Evolutionary conservation across 1,140 invertebrate genomes (phyloP).

Genomic region (Drosophila tsacasi): DNA sequence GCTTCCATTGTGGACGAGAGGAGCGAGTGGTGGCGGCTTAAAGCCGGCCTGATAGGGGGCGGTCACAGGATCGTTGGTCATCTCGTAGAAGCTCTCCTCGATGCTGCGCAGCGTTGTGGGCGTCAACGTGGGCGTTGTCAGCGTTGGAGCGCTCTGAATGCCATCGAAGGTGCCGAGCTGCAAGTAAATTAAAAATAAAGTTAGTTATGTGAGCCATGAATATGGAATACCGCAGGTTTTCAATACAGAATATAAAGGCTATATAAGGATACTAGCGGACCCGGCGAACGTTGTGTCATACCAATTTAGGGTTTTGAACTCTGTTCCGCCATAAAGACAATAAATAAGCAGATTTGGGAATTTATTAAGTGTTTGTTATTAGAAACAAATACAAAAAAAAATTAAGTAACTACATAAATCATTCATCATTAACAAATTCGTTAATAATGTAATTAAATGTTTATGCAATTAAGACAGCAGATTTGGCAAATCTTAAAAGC

Average conservation of each 20-base stretch:
- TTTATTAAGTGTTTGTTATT: too few relatives aligned
- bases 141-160: conserved; percentile 91
- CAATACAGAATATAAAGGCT: neutral
- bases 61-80: conserved; percentile 88
- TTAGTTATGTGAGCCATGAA: neutral
- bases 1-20: conserved; percentile 25
- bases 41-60: conserved; percentile 95
- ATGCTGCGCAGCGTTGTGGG: conserved; percentile 96
- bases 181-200: conserved; percentile 72
- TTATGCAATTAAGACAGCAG: too few relatives aligned
- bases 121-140: conserved; percentile 96
- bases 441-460: too few relatives aligned
- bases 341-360: too few relatives aligned
- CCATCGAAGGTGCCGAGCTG: conserved; percentile 93
- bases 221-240: neutral
- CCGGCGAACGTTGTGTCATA: too few relatives aligned
- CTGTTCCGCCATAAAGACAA: too few relatives aligned
- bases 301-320: too few relatives aligned
- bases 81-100: conserved; percentile 92
- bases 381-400: too few relatives aligned
- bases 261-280: neutral
- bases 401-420: too few relatives aligned
- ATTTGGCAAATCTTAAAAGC: too few relatives aligned
- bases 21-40: conserved; percentile 89
- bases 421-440: too few relatives aligned